A percentile compares a stretch with the other conserved stretches of the same genome.
Conservation (phyloP, 2,113 vertebrate species). For the Microcebus murinus region DNA sequence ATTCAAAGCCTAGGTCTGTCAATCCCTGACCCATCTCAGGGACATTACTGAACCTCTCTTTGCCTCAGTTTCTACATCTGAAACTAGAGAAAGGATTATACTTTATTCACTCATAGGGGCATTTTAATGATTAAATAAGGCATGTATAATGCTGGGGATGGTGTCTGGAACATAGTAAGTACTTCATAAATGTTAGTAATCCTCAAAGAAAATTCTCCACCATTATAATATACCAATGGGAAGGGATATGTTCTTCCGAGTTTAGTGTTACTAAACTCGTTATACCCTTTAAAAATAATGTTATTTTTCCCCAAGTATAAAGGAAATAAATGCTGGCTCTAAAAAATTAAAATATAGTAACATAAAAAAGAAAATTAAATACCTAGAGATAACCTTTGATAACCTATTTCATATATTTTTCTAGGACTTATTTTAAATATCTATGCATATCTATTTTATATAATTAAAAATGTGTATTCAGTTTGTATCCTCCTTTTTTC, state of each 20-base stretch:
- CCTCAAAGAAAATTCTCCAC: not conserved
- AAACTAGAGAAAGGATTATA: not conserved
- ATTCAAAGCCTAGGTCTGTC: not conserved
- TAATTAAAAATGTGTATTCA: not conserved
- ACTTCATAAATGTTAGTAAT: not conserved
- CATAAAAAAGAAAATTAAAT: conserved; percentile 12
- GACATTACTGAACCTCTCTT: not conserved
- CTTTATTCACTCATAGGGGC: not conserved
- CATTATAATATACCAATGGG: not conserved
- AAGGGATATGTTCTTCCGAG: not conserved
- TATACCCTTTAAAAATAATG: not conserved
- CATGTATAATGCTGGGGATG: too few relatives aligned
- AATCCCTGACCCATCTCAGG: not conserved
- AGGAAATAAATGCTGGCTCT: not conserved
- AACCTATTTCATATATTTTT: not conserved
- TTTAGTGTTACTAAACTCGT: not conserved
- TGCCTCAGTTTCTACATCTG: not conserved
- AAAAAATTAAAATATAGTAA: not conserved
- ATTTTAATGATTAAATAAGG: not conserved
- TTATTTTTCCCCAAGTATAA: not conserved
- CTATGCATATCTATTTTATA: not conserved
- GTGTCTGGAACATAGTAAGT: not conserved
- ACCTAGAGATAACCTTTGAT: not conserved
- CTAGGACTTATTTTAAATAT: not conserved
- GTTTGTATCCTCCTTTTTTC: not conserved